Evolutionary conservation across 2,888 invertebrate genomes (phyloP).

Genomic region (Ferdinandea cuprea): DNA sequence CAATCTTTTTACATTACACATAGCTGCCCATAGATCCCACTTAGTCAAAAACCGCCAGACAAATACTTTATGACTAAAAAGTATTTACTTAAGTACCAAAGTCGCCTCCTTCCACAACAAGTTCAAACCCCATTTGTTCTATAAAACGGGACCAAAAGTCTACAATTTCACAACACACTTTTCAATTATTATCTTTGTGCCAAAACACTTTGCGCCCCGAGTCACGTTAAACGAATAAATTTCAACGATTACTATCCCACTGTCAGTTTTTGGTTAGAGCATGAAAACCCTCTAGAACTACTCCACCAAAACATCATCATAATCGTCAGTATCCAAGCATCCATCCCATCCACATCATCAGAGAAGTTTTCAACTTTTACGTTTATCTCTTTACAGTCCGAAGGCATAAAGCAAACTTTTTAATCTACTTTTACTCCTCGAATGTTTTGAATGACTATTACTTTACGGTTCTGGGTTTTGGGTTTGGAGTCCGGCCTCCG

Average conservation of each 20-base stretch:
- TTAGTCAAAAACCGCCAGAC: no score
- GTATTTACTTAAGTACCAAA: not conserved
- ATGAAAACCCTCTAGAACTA: not conserved
- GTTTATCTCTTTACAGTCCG: conserved; percentile 64
- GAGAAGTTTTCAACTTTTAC: conserved; percentile 53
- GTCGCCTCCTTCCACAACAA: no score
- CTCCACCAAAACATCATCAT: conserved; percentile 42
- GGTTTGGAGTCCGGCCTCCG: not conserved
- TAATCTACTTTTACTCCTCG: conserved; percentile 62
- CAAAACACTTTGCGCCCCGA: conserved; percentile 19
- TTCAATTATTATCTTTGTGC: conserved; percentile 41
- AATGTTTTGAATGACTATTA: conserved; percentile 38
- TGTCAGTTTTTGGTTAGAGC: conserved; percentile 14
- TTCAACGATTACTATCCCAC: conserved; percentile 45
- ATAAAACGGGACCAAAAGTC: not conserved
- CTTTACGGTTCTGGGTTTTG: conserved; percentile 30
- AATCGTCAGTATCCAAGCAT: conserved; percentile 21
- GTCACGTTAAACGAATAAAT: conserved; percentile 56
- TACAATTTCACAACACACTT: conserved; percentile 19
- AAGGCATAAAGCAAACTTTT: conserved; percentile 71
- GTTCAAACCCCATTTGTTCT: not conserved
- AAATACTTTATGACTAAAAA: no score
- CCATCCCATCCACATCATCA: not conserved
- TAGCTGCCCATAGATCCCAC: no score
- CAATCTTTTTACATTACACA: no score